Base-by-base conservation (phyloP, 2,888 invertebrate genomes). In the Drosophila aldrichi region DNA sequence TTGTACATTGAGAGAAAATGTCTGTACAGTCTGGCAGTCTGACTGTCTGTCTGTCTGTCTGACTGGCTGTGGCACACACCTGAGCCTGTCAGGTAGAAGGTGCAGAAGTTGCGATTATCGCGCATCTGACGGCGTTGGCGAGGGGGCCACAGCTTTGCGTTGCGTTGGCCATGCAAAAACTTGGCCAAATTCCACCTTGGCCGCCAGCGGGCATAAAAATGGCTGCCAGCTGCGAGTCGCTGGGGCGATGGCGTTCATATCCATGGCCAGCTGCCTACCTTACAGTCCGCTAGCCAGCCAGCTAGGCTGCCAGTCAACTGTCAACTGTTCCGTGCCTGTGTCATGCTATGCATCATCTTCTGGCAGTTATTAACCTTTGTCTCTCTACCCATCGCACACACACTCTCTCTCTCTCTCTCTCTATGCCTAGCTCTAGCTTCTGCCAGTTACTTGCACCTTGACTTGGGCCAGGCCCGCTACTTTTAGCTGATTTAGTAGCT, bases 271-370 rank as follows among this genome's bases (percentile, higher is more conserved):
- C 70, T 68, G 77, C 65, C 69, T 55, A 2, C 41, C 48, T 12
- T 16, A 20, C 16, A 16, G 46, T 9, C 25, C 4, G 41, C 41
- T 0, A n/a, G 64, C 65, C 65, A 49, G 70, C 63, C 73, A 43
- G 56, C 36, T 40, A 16, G 40, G 8, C 82, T 81, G 89, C 88
- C 83, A 86, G 83, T 88, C 88, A 88, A 79, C 90, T 89, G 88
- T 88, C 90, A 88, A 87, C 78, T 78, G 77, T 56, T 71, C 76
- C 79, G 59, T 78, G 81, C 70, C 88, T 71, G 80, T 70, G 88
- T 83, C 88, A 86, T 88, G 85, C 85, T 86, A 88, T 85, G 85
- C 88, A 85, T 88, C 88, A 85, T 85, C 86, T 88, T 88, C 82
- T 86, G 87, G 87, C 87, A 86, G 86, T 86, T 86, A 86, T 89